A percentile compares a stretch with the other conserved stretches of the same genome.
Conservation (phyloP, 2,888 invertebrate species). For the Scelioninae gen. 1 region DNA sequence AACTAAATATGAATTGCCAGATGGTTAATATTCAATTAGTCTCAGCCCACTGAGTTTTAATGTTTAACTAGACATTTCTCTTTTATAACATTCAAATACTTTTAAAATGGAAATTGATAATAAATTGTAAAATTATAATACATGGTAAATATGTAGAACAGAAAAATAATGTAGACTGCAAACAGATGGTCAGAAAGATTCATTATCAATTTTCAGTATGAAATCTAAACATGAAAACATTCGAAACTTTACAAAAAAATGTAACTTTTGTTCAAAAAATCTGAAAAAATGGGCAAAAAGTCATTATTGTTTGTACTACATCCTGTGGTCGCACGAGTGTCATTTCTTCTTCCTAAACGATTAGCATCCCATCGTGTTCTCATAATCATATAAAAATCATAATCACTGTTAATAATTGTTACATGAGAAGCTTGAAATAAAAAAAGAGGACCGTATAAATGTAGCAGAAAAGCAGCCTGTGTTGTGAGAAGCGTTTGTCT, state of each 20-base stretch:
- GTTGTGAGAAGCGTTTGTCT: conserved; percentile 48
- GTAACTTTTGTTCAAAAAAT: conserved; percentile 80
- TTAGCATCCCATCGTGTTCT: conserved; percentile 20
- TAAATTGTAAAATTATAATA: conserved; percentile 18
- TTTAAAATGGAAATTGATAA: conserved; percentile 26
- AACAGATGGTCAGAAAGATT: no score
- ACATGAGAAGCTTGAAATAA: conserved; percentile 13
- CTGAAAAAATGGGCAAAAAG: conserved; percentile 77
- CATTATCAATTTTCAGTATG: conserved; percentile 38
- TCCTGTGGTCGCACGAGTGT: conserved; percentile 33
- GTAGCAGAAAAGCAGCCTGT: conserved; percentile 71
- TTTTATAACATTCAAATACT: conserved; percentile 32
- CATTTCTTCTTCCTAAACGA: conserved; percentile 39
- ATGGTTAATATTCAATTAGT: conserved; percentile 73
- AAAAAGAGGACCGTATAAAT: conserved; percentile 47
- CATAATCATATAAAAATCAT: conserved; percentile 12
- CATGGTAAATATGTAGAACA: no score
- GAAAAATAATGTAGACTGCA: no score
- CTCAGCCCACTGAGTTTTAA: conserved; percentile 73
- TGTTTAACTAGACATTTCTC: conserved; percentile 30
- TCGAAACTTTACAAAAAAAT: conserved; percentile 12
- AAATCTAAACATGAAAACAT: conserved; percentile 20
- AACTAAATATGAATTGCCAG: conserved; percentile 81
- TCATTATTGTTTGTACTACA: conserved; percentile 68
- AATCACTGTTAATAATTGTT: conserved; percentile 36